Evolutionary conservation across 2,113 vertebrate genomes (phyloP), one percentile per base, ranked within the genome.

Genomic region (Elephas maximus): DNA sequence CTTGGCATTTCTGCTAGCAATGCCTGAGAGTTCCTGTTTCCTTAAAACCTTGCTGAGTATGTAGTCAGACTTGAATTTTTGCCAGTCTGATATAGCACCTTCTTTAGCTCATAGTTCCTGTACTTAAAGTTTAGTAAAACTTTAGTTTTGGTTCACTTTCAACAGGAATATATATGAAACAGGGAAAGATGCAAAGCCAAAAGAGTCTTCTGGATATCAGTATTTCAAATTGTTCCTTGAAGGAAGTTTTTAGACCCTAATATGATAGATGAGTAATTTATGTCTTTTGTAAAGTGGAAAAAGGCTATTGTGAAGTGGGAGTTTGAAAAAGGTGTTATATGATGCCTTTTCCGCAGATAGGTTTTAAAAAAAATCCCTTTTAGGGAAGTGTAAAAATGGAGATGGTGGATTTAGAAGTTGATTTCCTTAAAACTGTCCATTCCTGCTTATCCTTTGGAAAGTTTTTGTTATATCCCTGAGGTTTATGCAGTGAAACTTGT

Each of bases 41-140:
- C 24, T 9, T 57, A 9, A 71, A 44, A 60, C 6, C 5, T 86
- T 86, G 28, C 11, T n/a, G 26, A 44, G 28, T 86, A 5, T 67
- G 2, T 85, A 28, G 28, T 90, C 74, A 93, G 2, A 81, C 53
- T 77, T 90, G 21, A 89, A 65, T 86, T 90, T 86, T 80, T 91
- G 67, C 57, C 6, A 24, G 2, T 80, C 48, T 93, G n/a, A 26
- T 45, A 48, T 26, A 81, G 60, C 6, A 37, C 18, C 2, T 2
- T 90, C 28, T 96, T 90, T 15, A 41, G 60, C 60, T 62, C 41
- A 7, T 80, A 86, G 24, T 96, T 93, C 21, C 48, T 78, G 9
- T 78, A 44, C 24, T 89, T 48, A 73, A 4, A 73, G 6, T 86
- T n/a, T 67, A 90, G 51, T 88, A 37, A 37, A 37, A 37, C 37